phyloP scores from a whole-genome alignment of 2,113 vertebrate species.

The Laterallus jamaicensis region DNA sequence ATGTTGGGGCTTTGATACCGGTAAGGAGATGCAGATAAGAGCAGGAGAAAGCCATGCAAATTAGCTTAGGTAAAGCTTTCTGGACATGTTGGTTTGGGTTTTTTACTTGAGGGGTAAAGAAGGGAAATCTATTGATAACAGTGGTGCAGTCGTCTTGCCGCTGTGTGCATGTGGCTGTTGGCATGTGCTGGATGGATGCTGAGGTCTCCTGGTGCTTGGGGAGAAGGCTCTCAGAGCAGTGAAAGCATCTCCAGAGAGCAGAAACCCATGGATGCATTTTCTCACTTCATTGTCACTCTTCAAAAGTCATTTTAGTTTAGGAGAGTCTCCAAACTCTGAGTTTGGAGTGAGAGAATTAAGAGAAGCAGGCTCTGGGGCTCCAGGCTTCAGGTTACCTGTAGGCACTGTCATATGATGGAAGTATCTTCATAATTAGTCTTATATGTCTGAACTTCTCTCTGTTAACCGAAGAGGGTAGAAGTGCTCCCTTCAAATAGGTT shows the following conservation, averaged over 20 bases:
- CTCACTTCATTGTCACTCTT: neutral
- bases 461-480: neutral
- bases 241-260: neutral
- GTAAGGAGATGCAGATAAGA: slow-evolving; percentile 27
- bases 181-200: neutral
- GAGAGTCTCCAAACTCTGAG: neutral
- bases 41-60: slow-evolving; percentile 11
- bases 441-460: neutral
- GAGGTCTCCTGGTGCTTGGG: neutral
- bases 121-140: neutral
- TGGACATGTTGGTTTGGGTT: too few species aligned
- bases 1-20: slow-evolving; percentile 27
- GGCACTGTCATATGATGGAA: neutral
- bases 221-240: neutral
- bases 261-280: neutral
- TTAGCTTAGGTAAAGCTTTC: neutral
- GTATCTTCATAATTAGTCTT: neutral
- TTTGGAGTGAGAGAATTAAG: neutral
- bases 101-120: neutral
- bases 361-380: neutral
- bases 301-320: neutral
- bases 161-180: neutral
- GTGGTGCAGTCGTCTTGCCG: neutral
- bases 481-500: neutral
- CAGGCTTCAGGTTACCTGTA: neutral